These are phyloP conservation scores for Frieseomelitta varia DNA, from an alignment of 1,140 invertebrate species.

Conservation along the genomic window DNA sequence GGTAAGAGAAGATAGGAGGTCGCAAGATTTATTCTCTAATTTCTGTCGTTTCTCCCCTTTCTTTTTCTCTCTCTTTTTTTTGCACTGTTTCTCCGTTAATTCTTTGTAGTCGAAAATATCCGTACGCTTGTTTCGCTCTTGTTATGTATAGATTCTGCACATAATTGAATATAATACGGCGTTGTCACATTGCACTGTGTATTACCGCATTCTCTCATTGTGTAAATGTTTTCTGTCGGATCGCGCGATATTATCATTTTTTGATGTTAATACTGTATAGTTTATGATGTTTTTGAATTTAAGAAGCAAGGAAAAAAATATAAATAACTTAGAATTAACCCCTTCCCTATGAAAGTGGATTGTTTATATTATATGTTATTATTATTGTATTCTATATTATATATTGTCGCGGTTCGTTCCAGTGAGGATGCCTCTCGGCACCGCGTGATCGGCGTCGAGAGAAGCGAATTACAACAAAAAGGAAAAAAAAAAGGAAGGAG, in stretches of 20 bases:
- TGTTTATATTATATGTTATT: slow-evolving; percentile 75
- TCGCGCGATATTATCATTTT: slow-evolving; percentile 69
- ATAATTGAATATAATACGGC: slow-evolving; percentile 59
- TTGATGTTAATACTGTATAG: slow-evolving; percentile 80
- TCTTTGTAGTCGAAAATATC: slow-evolving; percentile 49
- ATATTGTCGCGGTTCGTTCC: slow-evolving; percentile 72
- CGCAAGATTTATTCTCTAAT: not conserved
- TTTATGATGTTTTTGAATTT: slow-evolving; percentile 76
- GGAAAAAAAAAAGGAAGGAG: slow-evolving; percentile 33
- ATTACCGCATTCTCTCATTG: slow-evolving; percentile 68
- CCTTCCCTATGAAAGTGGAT: slow-evolving; percentile 69
- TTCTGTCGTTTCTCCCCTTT: not conserved
- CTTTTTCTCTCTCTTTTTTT: not conserved
- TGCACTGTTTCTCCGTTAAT: slow-evolving; percentile 28
- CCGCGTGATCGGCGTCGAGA: not conserved
- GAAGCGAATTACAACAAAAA: slow-evolving; percentile 16
- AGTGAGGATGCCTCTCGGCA: slow-evolving; percentile 47
- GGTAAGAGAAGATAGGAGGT: not conserved
- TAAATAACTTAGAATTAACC: slow-evolving; percentile 73
- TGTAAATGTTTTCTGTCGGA: slow-evolving; percentile 67
- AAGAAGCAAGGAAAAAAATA: slow-evolving; percentile 60
- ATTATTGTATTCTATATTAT: slow-evolving; percentile 76
- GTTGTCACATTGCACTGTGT: slow-evolving; percentile 71
- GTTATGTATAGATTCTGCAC: slow-evolving; percentile 77
- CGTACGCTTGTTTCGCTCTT: slow-evolving; percentile 68